A percentile compares a stretch with the other conserved stretches of the same genome.
phyloP scores from a whole-genome alignment of 2,113 vertebrate species.

The Excalfactoria chinensis region DNA sequence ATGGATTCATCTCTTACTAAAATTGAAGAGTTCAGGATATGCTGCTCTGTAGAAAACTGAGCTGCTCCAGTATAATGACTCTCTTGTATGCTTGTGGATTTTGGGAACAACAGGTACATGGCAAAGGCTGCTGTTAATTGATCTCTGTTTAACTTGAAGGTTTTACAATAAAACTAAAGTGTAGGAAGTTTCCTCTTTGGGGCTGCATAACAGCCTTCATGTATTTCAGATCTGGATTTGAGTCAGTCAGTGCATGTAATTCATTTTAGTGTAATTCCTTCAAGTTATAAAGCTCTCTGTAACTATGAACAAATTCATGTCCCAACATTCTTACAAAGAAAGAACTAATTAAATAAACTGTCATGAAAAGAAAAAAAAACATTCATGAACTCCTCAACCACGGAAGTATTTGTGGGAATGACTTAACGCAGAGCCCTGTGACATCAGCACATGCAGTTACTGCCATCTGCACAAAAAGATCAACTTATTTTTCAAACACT shows the following conservation, averaged over 20 bases:
- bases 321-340: background rate
- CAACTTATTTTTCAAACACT: background rate
- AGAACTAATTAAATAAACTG: background rate
- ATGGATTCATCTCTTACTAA: background rate
- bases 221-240: background rate
- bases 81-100: background rate
- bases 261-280: background rate
- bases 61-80: background rate
- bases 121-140: background rate
- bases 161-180: background rate
- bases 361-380: background rate
- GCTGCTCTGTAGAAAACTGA: background rate
- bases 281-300: background rate
- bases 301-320: background rate
- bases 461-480: background rate
- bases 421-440: background rate
- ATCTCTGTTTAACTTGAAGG: background rate
- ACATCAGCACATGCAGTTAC: background rate
- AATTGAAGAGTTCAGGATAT: background rate
- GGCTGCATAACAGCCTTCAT: background rate
- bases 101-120: background rate
- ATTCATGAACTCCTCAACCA: background rate
- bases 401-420: background rate
- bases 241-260: background rate
- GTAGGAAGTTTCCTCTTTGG: background rate